phyloP scores from a whole-genome alignment of 2,888 invertebrate genomes.

The Megastigmus dorsalis region DNA sequence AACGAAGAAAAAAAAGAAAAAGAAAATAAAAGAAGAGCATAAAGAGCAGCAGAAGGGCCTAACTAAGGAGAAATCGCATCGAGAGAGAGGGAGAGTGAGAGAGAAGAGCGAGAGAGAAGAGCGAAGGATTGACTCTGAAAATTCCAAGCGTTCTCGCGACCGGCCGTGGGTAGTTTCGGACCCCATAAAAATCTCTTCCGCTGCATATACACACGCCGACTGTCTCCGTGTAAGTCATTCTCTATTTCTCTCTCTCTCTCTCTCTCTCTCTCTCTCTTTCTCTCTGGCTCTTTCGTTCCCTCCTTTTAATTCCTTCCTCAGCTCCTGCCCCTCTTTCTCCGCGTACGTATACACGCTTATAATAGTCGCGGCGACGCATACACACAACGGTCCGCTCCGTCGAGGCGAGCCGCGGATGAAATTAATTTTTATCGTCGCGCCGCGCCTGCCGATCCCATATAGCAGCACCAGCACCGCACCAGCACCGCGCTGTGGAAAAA shows the following conservation, averaged over 20 bases:
- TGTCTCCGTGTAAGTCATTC: constrained; percentile 37
- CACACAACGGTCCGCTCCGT: too few species aligned
- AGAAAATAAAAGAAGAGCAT: neutral
- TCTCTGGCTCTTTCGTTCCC: neutral
- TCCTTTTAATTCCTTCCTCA: neutral
- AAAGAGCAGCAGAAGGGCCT: neutral
- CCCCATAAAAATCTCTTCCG: constrained; percentile 71
- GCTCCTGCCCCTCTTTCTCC: too few species aligned
- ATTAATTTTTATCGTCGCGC: constrained; percentile 47
- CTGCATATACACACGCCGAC: constrained; percentile 56
- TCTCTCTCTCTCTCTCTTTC: neutral
- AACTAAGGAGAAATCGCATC: constrained; percentile 41
- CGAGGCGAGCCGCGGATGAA: constrained; percentile 37
- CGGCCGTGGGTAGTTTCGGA: constrained; percentile 57
- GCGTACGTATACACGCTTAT: neutral
- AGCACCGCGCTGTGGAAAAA: constrained; percentile 11
- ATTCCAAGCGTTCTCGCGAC: constrained; percentile 62
- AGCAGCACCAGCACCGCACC: too few species aligned
- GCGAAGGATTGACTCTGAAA: constrained; percentile 48
- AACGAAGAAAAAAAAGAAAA: neutral
- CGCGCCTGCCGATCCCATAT: neutral
- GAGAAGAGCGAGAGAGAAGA: constrained; percentile 8
- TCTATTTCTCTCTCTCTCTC: neutral
- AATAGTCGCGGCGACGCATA: neutral
- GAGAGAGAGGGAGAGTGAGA: constrained; percentile 12